Percentiles rank a stretch among this genome's conserved stretches.
phyloP scores from a whole-genome alignment of 2,113 vertebrate species.

The Todiramphus saurophagus region DNA sequence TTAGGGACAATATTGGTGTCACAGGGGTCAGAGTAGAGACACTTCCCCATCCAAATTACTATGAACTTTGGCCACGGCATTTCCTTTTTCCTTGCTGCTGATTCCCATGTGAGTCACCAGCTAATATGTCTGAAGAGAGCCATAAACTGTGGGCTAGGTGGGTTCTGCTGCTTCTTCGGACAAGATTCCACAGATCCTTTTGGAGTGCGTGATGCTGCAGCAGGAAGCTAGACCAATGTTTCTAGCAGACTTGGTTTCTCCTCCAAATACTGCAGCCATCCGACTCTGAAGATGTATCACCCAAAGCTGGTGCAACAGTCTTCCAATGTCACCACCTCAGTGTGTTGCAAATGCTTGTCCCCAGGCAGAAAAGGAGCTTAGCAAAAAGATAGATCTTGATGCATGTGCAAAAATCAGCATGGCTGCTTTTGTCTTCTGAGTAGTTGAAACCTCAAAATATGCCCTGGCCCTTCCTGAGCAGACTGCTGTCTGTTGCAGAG shows the following conservation, averaged over 20 bases:
- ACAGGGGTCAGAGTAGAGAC: background rate
- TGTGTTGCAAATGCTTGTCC: background rate
- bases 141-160: background rate
- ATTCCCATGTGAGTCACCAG: background rate
- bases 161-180: background rate
- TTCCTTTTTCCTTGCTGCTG: background rate
- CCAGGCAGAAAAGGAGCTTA: background rate
- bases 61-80: background rate
- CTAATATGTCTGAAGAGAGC: background rate
- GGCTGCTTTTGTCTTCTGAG: slow-evolving; percentile 6
- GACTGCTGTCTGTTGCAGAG: background rate
- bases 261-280: background rate
- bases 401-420: background rate
- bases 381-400: background rate
- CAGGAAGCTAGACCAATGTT: background rate
- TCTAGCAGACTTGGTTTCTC: background rate
- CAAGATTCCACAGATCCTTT: background rate
- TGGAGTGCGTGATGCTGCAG: accelerated
- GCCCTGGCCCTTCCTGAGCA: background rate
- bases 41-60: background rate
- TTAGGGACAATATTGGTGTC: background rate
- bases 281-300: background rate
- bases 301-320: background rate
- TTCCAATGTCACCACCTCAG: background rate
- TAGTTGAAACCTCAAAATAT: slow-evolving; percentile 36